Evolutionary conservation across 2,888 invertebrate species (phyloP).

Genomic region (Lordiphosa andalusiaca): DNA sequence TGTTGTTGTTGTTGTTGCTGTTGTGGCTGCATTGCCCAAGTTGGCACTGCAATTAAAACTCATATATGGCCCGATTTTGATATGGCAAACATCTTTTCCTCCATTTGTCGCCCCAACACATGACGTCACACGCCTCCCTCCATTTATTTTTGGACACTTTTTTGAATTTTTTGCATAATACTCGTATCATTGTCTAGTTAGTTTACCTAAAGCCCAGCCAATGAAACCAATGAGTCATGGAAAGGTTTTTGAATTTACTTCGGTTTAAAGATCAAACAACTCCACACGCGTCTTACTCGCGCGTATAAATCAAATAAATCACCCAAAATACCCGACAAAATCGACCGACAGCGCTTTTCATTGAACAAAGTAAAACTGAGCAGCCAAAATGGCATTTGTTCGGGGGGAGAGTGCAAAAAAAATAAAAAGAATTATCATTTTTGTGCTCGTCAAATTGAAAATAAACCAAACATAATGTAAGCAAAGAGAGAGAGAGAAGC

Average conservation of each 20-base stretch:
- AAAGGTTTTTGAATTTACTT: conserved; percentile 16
- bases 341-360: conserved; percentile 43
- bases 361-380: conserved; percentile 49
- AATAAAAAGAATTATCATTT: conserved; percentile 13
- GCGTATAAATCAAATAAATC: conserved; percentile 39
- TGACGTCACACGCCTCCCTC: conserved; percentile 50
- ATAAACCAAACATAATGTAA: conserved; percentile 24
- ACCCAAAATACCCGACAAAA: conserved; percentile 35
- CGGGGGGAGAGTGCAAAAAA: conserved; percentile 6
- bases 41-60: conserved; percentile 68
- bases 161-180: conserved; percentile 5
- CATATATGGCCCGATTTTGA: conserved; percentile 49
- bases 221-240: conserved; percentile 61
- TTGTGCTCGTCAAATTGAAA: conserved; percentile 36
- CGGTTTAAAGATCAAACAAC: conserved; percentile 33
- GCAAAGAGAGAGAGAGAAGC: conserved; percentile 7
- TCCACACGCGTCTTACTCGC: conserved; percentile 22
- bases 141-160: conserved; percentile 22
- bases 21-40: conserved; percentile 63
- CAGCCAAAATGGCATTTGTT: conserved; percentile 5
- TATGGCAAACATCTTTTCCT: conserved; percentile 21
- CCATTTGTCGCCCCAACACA: conserved; percentile 32
- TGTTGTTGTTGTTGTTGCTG: conserved; percentile 43
- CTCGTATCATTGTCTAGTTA: conserved; percentile 1
- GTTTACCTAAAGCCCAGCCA: conserved; percentile 62